Percentiles rank a stretch among this genome's conserved stretches.
These are phyloP conservation scores for Cataglyphis hispanica DNA, from an alignment of 1,140 invertebrate species.

Conservation along the genomic window DNA sequence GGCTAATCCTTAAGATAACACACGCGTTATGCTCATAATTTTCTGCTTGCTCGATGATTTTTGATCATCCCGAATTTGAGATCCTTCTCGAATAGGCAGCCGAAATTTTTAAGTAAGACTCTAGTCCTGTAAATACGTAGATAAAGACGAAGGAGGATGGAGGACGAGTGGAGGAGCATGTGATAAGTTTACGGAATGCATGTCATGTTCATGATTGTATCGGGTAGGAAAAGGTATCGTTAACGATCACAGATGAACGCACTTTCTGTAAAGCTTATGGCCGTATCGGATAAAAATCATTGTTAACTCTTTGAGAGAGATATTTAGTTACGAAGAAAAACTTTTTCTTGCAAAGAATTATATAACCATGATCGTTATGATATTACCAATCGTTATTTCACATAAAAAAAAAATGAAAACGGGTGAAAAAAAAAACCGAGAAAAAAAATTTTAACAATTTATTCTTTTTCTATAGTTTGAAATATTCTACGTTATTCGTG, in stretches of 20 bases:
- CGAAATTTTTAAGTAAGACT: slow-evolving; percentile 73
- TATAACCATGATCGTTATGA: background rate
- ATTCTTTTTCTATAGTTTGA: slow-evolving; percentile 12
- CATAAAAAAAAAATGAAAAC: background rate
- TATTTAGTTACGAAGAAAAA: background rate
- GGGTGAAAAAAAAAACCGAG: background rate
- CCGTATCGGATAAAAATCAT: background rate
- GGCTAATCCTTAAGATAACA: slow-evolving; percentile 67
- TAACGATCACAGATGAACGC: slow-evolving; percentile 7
- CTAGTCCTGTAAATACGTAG: slow-evolving; percentile 79
- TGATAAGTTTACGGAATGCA: background rate
- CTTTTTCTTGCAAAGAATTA: background rate
- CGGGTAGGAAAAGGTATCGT: background rate
- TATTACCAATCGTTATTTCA: background rate
- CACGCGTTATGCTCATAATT: slow-evolving; percentile 64
- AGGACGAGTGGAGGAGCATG: slow-evolving; percentile 7
- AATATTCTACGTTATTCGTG: background rate
- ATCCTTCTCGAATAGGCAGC: slow-evolving; percentile 47
- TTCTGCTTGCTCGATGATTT: slow-evolving; percentile 62
- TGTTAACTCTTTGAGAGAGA: slow-evolving; percentile 21
- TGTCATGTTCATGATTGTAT: slow-evolving; percentile 12
- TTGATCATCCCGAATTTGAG: background rate
- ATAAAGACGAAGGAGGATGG: slow-evolving; percentile 57
- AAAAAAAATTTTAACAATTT: background rate
- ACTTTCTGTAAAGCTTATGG: slow-evolving; percentile 2